Conservation (phyloP, 2,888 invertebrate genomes). For the Lottia scabra region DNA sequence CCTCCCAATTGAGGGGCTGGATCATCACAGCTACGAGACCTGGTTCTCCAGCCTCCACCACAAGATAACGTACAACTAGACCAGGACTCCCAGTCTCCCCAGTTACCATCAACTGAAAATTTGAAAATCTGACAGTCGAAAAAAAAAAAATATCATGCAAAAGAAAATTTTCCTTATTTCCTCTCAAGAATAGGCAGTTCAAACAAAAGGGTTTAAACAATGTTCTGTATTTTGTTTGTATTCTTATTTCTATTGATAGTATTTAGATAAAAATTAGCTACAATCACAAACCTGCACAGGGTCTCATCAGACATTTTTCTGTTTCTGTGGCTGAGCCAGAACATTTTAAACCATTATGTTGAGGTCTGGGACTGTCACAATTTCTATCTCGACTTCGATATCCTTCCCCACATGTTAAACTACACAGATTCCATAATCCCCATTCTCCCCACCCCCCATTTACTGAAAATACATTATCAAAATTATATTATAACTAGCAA, state of each 20-base stretch:
- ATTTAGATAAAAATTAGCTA: background rate
- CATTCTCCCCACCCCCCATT: constrained; percentile 66
- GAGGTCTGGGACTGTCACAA: constrained; percentile 64
- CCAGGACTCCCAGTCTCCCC: constrained; percentile 64
- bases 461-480: constrained; percentile 39
- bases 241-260: background rate
- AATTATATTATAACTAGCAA: too few relatives aligned
- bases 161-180: too few relatives aligned
- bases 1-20: constrained; percentile 64
- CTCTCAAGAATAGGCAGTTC: too few relatives aligned
- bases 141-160: too few relatives aligned
- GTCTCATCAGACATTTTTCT: constrained; percentile 49
- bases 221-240: background rate
- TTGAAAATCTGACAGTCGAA: too few relatives aligned
- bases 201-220: too few relatives aligned
- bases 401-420: constrained; percentile 63
- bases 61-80: constrained; percentile 63
- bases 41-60: constrained; percentile 55
- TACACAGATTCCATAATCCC: constrained; percentile 65
- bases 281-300: constrained; percentile 58
- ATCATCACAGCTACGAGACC: constrained; percentile 59
- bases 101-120: constrained; percentile 60
- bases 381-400: constrained; percentile 50
- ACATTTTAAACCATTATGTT: constrained; percentile 62
- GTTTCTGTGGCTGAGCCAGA: constrained; percentile 48